These are phyloP conservation scores for Glomeris marginata DNA, from an alignment of 2,888 invertebrate species.

Conservation along the genomic window DNA sequence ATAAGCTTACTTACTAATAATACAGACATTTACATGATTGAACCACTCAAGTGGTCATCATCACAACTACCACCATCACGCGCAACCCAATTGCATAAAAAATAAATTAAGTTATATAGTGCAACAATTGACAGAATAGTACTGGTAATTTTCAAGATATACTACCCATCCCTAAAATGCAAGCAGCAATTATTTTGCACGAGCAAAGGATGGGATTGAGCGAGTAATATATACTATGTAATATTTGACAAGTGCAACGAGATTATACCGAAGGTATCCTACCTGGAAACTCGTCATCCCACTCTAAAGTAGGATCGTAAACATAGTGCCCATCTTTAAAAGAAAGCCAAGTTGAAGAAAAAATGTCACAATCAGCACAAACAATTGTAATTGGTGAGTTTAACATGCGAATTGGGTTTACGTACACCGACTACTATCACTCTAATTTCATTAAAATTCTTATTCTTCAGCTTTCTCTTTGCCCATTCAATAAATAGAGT, in stretches of 20 bases:
- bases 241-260: neutral
- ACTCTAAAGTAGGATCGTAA: constrained; percentile 93
- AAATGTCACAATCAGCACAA: constrained; percentile 4
- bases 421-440: neutral
- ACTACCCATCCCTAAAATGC: neutral
- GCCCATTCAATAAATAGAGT: too few relatives aligned
- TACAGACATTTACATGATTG: too few relatives aligned
- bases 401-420: neutral
- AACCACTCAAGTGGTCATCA: too few relatives aligned
- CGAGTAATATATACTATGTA: neutral
- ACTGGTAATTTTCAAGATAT: neutral
- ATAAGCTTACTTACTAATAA: too few relatives aligned
- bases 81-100: too few relatives aligned
- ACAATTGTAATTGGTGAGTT: neutral
- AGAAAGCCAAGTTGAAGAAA: constrained; percentile 13
- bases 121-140: neutral
- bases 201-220: neutral
- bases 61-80: too few relatives aligned
- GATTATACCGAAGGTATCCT: constrained; percentile 38
- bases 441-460: too few relatives aligned
- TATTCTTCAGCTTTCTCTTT: too few relatives aligned
- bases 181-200: neutral
- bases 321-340: constrained; percentile 88
- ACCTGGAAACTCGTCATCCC: constrained; percentile 99
- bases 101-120: too few relatives aligned